Base-by-base conservation (phyloP, 1,140 invertebrate species). In the Trigoniulus corallinus region DNA sequence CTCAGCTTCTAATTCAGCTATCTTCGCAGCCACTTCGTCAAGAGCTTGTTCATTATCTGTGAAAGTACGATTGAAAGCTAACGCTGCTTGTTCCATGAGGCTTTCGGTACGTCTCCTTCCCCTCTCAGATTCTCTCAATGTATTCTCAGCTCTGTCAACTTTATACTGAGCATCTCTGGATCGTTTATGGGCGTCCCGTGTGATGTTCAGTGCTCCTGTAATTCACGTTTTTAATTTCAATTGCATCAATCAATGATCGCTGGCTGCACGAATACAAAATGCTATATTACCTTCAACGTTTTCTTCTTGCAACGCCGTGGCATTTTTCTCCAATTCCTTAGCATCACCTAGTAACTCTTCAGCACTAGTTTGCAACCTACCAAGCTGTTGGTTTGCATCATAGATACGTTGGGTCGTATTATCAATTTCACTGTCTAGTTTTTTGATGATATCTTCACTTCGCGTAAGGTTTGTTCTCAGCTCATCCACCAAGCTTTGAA, bases 291-390 rank as follows among this genome's bases (percentile, higher is more conserved):
- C 92, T 71, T 92, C 85, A 34, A 96, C 84, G 67, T 96, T 92
- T 2, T 82, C 84, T 68, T 95, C 91, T 65, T 95, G 88, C 24
- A 98, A 70, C 60, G 81, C 79, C 1, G 88, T 95, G 12, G 88
- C 88, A 61, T 89, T 88, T 48, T 81, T 78, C 58, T 82, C 81
- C 22, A 97, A 69, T 26, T 81, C 73, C 46, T 75, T 65, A 1
- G 85, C 86, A 56, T 79, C 73, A 37, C 74, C 66, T 60, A 86
- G 80, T 2, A 96, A 69, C 15, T 73, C 70, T 21, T 81, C 73
- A 1, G 82, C 82, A 54, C 80, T 76, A 39, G 73, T 70, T 61
- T 81, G 78, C 29, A 94, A 63, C n/a, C 74, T 74, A 44, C 80
- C 77, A 37, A 96, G 67, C 39, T 80, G 77, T 1, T 82, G 77